Evolutionary conservation across 2,113 vertebrate genomes (phyloP).

Genomic region (Manacus vitellinus): DNA sequence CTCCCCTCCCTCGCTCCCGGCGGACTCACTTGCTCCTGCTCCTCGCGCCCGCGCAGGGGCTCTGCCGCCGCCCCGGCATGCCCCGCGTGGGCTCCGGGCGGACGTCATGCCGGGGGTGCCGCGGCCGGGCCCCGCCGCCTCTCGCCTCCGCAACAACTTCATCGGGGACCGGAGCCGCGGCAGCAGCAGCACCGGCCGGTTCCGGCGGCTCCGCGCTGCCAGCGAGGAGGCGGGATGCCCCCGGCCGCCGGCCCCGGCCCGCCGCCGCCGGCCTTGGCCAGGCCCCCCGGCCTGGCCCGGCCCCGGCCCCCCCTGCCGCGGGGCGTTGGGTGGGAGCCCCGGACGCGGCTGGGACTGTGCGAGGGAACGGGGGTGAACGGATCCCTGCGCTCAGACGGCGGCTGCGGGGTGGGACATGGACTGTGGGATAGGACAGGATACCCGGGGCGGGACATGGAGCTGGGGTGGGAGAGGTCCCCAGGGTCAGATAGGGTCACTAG

Average conservation of each 20-base stretch:
- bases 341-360: neutral
- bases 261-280: too few species aligned
- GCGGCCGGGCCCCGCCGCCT: neutral
- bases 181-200: neutral
- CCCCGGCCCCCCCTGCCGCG: neutral
- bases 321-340: neutral
- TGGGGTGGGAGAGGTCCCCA: neutral
- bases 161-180: neutral
- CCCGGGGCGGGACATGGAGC: neutral
- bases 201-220: constrained; percentile 4
- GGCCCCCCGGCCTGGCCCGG: neutral
- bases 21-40: constrained; percentile 50
- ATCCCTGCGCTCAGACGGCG: neutral
- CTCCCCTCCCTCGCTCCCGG: neutral
- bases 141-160: neutral
- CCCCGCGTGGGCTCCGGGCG: neutral
- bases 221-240: neutral
- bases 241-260: too few species aligned
- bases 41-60: neutral
- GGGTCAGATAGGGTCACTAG: neutral
- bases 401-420: neutral
- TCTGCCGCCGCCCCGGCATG: neutral
- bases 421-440: neutral
- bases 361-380: rapidly evolving
- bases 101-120: neutral